A percentile compares a stretch with the other conserved stretches of the same genome.
Evolutionary conservation across 2,888 invertebrate species (phyloP).

Genomic region (Cacoxenus indagator): DNA sequence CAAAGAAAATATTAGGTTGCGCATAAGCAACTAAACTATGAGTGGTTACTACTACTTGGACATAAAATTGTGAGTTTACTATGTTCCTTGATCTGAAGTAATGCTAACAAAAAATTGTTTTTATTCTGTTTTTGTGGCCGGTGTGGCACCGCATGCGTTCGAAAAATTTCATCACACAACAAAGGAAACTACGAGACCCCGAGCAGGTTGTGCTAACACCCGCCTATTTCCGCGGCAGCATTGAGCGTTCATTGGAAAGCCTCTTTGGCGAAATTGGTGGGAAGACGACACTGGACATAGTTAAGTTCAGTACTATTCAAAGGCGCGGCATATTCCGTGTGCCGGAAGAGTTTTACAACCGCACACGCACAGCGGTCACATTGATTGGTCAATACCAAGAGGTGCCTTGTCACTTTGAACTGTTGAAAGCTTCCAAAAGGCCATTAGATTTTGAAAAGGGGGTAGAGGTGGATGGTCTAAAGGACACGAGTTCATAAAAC

Average conservation of each 20-base stretch:
- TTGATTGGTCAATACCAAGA: slow-evolving; percentile 72
- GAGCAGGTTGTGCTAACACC: slow-evolving; percentile 69
- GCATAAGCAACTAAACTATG: slow-evolving; percentile 57
- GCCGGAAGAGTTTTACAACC: slow-evolving; percentile 72
- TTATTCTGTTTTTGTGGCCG: slow-evolving; percentile 1
- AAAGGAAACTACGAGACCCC: slow-evolving; percentile 71
- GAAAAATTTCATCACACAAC: background rate
- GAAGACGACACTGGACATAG: slow-evolving; percentile 73
- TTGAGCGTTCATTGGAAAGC: slow-evolving; percentile 72
- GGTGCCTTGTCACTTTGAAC: slow-evolving; percentile 72
- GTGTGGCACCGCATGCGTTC: slow-evolving; percentile 4
- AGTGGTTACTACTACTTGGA: slow-evolving; percentile 73
- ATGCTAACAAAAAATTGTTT: slow-evolving; percentile 4
- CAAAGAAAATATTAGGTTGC: background rate
- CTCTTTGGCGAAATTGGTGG: slow-evolving; percentile 76
- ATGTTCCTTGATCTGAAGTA: slow-evolving; percentile 26
- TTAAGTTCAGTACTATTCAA: slow-evolving; percentile 72
- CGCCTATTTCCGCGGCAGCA: slow-evolving; percentile 74
- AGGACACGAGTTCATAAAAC: background rate
- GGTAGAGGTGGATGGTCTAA: background rate
- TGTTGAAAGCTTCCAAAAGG: slow-evolving; percentile 72
- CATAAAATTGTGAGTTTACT: slow-evolving; percentile 73
- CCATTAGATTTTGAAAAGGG: slow-evolving; percentile 43
- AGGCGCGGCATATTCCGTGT: slow-evolving; percentile 74
- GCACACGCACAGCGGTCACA: slow-evolving; percentile 74